These are phyloP conservation scores for Leptopilina syphax DNA, from an alignment of 2,888 invertebrate genomes.

Conservation along the genomic window DNA sequence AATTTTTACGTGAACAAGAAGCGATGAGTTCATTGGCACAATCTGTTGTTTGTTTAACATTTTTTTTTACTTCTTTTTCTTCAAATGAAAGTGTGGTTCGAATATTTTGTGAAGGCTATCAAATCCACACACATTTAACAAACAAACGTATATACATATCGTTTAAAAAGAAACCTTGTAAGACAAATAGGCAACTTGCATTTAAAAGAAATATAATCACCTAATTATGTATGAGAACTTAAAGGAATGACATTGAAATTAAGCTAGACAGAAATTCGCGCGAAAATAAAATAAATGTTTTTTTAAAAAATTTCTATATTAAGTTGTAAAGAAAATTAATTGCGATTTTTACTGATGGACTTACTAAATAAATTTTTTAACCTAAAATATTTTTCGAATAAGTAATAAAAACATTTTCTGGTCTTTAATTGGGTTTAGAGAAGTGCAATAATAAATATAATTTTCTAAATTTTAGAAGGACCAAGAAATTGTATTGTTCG, in stretches of 20 bases:
- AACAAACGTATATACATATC: not conserved
- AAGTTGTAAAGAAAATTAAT: not conserved
- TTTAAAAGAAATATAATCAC: not conserved
- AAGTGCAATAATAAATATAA: no score
- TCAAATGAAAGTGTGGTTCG: not conserved
- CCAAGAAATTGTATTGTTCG: no score
- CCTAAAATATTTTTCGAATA: no score
- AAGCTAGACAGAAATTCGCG: slow-evolving; percentile 1
- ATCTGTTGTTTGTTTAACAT: not conserved
- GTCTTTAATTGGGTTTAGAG: no score
- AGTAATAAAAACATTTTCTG: no score
- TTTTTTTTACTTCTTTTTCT: not conserved
- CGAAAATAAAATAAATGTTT: not conserved
- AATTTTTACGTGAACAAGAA: not conserved
- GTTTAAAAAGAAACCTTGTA: slow-evolving; percentile 1
- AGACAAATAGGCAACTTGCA: not conserved
- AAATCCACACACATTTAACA: not conserved
- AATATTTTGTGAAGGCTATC: not conserved
- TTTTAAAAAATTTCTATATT: not conserved
- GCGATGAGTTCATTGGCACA: not conserved
- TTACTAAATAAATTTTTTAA: no score
- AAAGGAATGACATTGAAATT: not conserved
- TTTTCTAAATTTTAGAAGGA: no score
- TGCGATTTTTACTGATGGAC: no score
- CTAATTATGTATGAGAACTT: not conserved